Evolutionary conservation across 1,140 invertebrate genomes (phyloP), one percentile per base, ranked within the genome.

Genomic region (Drosophila baimaii): DNA sequence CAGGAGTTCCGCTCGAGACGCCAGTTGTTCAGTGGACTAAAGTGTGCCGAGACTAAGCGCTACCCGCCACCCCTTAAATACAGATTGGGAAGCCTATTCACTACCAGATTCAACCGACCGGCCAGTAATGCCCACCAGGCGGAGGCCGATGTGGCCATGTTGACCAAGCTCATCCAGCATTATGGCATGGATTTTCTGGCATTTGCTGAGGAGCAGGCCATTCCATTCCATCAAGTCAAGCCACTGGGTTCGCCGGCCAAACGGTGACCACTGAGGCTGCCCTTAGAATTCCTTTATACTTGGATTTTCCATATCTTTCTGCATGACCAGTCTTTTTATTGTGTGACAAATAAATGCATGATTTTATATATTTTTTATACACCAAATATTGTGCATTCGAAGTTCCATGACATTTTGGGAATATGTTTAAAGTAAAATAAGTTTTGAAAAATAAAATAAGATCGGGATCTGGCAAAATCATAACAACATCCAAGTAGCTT

Each of bases 101-200:
- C 93, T 55, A 92, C 93, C 43, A 79, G 94, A 12, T 92, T 94
- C 17, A 91, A 92, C 9, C 91, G 84, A 37, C 70, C 91, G 19
- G 79, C 93, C 1, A 25, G 65, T 2, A 84, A 92, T 57, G 83
- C 92, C 5, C 95, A 95, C 88, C 89, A 89, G 33, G 95, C 95
- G 21, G 95, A 95, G 82, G 92, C 90, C 58, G 95, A 95, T 90
- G 94, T 94, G 17, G 68, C 93, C 10, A 93, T 93, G 86, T 90
- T 94, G 6, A 91, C 95, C 19, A 90, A 93, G 43, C 94, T 95
- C 75, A 93, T 94, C 3, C 90, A 92, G 44, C 91, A 92, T 6
- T 92, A 93, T 23, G 93, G 93, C 55, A 69, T 93, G 12, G 81
- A 92, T 39, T 95, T 95, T 81, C 62, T 94, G 1, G 81, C 93